Evolutionary conservation across 2,797 vertebrate species (phyloP), one percentile per base, ranked within the genome.

Genomic region (Prionace glauca): DNA sequence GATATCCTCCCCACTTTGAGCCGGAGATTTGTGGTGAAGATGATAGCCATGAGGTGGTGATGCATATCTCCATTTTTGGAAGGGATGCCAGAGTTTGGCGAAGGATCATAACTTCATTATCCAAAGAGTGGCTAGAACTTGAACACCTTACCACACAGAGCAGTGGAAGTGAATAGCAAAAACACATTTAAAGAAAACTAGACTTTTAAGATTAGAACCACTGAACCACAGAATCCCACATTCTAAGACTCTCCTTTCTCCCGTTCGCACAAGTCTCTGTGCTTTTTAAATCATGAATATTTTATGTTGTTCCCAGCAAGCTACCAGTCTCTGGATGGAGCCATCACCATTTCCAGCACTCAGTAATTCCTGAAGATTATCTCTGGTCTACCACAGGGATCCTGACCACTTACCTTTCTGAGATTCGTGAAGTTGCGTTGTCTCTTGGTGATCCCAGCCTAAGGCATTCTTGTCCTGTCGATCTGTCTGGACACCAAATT

Each of bases 381-480:
- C 62, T 69, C 22, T 10, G 36, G 16, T 36, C 18, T 11, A 18
- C 36, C 90, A 41, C 36, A n/a, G 12, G 41, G 90, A 3, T 41
- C 16, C 65, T 32, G 32, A 22, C 4, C 24, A 88, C 0, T 3
- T 97, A 99, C 99, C 99, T 99, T 98, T 99, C 96, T 99, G 99
- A 86, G 99, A 99, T 95, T 99, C 99, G 0, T 99, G 99, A 36
- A 99, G 98, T 97, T 99, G 98, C 1, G 98, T 97, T 56, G 99
- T 99, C 97, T 99, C 99, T 97, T 99, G 99, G 97, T 99, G 99
- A 96, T 99, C 99, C 99, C 99, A 99, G 96, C 99, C 99, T 95
- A 99, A 97, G 0, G 99, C 99, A 0, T 99, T 99, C 62, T 99
- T 99, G 97, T 99, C 99, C 97, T 99, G 99, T 95, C 99, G 97